Evolutionary conservation across 1,140 invertebrate genomes (phyloP), one percentile per base, ranked within the genome.

Genomic region (Pteromalus puparum): DNA sequence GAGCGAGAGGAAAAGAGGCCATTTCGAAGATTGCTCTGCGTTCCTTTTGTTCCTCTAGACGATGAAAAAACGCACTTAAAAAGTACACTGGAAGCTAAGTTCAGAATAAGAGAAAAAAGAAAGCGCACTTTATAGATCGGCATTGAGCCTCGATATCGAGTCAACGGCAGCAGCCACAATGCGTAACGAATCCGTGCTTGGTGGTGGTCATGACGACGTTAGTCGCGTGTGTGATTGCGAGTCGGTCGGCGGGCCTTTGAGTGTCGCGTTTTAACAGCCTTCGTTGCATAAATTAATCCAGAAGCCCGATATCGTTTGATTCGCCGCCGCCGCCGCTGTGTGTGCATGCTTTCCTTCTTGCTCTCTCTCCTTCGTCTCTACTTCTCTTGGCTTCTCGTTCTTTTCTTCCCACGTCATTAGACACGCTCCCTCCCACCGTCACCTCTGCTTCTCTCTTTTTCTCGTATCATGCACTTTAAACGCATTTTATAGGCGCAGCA

Each of bases 211-310:
- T 87, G 86, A 86, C 80, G 82, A 84, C 88, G 88, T 89, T 91
- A 90, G 90, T 85, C 87, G 77, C 83, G 83, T 82, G 89, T 90
- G 89, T 88, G 90, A 92, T 92, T 91, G 90, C 89, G 82, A 81
- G 79, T 34, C 86, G 88, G 88, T 89, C 91, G 90, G 91, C 88
- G 81, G 84, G 74, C 90, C 91, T 93, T 92, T 92, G 92, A 92
- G 91, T 92, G 90, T 92, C 91, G 89, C 90, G 89, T 92, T 93
- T 92, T 91, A 93, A 93, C 91, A 91, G 90, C 91, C 91, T 90
- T 88, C 90, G 90, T 90, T 91, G 91, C 90, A 92, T 92, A 92
- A 92, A 93, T 93, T 93, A 93, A 92, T 92, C 89, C 90, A 92
- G 90, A 90, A 91, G 79, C 61, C 90, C 87, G 89, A 92, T 92